Percentiles rank a stretch among this genome's conserved stretches.
These are phyloP conservation scores for Pachypanchax playfairii DNA, from an alignment of 2,113 vertebrate species.

Conservation along the genomic window DNA sequence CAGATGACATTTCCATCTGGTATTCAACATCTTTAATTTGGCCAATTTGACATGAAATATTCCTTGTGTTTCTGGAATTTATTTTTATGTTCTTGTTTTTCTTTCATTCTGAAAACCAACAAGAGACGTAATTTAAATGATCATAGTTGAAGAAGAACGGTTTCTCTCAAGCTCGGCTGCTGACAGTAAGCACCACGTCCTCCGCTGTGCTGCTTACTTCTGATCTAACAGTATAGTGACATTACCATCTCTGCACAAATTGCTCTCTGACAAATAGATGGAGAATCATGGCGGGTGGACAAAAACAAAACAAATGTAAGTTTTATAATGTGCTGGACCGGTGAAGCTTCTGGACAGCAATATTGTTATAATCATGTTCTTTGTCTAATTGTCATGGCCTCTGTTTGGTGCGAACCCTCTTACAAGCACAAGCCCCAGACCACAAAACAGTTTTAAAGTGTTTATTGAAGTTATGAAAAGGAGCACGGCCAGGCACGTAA, in stretches of 20 bases:
- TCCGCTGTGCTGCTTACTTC: neutral
- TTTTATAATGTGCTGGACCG: too few species aligned
- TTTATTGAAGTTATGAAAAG: too few species aligned
- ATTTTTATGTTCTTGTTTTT: neutral
- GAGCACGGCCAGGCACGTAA: too few species aligned
- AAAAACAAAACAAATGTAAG: too few species aligned
- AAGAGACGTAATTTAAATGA: constrained; percentile 5
- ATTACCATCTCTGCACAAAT: constrained; percentile 31
- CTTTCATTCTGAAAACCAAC: neutral
- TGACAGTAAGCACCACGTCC: constrained; percentile 2
- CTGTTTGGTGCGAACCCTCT: too few species aligned
- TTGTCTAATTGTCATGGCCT: too few species aligned
- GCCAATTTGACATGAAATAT: constrained; percentile 9
- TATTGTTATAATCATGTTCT: too few species aligned
- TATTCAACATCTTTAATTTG: neutral
- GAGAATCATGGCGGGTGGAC: too few species aligned
- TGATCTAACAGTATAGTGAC: constrained; percentile 18
- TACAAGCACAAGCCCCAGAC: too few species aligned
- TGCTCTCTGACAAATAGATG: constrained; percentile 8
- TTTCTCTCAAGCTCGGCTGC: neutral
- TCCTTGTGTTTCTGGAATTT: neutral
- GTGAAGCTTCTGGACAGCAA: too few species aligned
- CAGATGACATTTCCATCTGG: neutral
- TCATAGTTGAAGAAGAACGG: neutral
- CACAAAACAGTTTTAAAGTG: too few species aligned